phyloP scores from a whole-genome alignment of 2,888 invertebrate species.

The Argynnis bischoffii region DNA sequence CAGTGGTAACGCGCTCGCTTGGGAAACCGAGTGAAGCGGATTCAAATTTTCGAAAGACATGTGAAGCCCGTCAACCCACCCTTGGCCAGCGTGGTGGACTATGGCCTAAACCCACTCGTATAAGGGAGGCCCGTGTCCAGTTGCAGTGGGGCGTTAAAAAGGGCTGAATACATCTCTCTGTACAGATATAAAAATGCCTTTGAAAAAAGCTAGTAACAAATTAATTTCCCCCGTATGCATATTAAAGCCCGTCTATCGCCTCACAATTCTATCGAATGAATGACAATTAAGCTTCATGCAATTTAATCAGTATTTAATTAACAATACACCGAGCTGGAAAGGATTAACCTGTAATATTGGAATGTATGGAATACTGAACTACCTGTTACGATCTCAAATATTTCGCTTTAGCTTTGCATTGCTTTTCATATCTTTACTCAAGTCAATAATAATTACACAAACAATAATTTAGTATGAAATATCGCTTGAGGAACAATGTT shows the following conservation, averaged over 20 bases:
- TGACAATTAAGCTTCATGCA: slow-evolving; percentile 28
- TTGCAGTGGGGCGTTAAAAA: no score
- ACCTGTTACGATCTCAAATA: slow-evolving; percentile 15
- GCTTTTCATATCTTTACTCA: not conserved
- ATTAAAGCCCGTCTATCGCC: not conserved
- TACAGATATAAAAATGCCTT: no score
- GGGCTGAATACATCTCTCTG: no score
- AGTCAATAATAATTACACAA: not conserved
- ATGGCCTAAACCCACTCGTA: no score
- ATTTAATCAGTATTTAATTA: slow-evolving; percentile 34
- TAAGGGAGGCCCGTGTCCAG: no score
- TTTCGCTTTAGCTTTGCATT: slow-evolving; percentile 1
- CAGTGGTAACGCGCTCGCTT: no score
- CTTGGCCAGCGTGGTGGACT: no score
- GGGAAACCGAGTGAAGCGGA: no score
- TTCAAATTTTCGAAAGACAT: no score
- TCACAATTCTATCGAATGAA: slow-evolving; percentile 1
- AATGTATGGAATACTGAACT: slow-evolving; percentile 23
- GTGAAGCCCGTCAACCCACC: no score
- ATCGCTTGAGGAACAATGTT: not conserved
- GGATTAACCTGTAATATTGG: slow-evolving; percentile 32
- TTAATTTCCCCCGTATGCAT: not conserved
- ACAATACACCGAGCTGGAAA: slow-evolving; percentile 28
- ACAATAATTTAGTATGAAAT: not conserved
- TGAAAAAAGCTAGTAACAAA: no score